These are phyloP conservation scores for Lasioglossum figueresi DNA, from an alignment of 2,888 invertebrate species.

Conservation along the genomic window DNA sequence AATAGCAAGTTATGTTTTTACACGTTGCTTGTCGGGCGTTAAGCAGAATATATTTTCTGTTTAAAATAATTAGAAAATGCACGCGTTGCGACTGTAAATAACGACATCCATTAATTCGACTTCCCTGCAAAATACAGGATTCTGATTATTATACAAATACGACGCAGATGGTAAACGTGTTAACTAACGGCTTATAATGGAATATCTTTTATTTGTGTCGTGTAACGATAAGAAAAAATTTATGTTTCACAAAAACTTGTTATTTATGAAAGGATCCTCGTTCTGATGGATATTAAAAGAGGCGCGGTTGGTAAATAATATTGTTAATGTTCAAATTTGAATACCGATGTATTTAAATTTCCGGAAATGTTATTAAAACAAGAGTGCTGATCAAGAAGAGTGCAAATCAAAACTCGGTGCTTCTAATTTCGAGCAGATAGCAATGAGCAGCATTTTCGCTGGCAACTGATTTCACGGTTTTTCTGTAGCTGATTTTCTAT, in stretches of 20 bases:
- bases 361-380: no score
- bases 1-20: neutral
- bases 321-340: neutral
- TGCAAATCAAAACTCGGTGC: no score
- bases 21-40: neutral
- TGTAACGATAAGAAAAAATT: neutral
- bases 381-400: no score
- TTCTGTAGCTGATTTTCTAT: neutral
- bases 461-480: neutral
- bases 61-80: neutral
- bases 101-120: neutral
- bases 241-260: neutral
- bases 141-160: neutral
- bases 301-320: neutral
- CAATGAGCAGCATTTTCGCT: neutral
- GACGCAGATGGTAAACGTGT: neutral
- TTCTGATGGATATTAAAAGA: no score
- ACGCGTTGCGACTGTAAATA: neutral
- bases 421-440: neutral
- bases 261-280: neutral
- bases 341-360: neutral
- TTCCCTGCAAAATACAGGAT: neutral
- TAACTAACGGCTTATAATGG: neutral
- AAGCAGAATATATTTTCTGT: neutral
- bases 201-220: neutral